phyloP scores from a whole-genome alignment of 2,113 vertebrate genomes.

The Boleophthalmus pectinirostris region DNA sequence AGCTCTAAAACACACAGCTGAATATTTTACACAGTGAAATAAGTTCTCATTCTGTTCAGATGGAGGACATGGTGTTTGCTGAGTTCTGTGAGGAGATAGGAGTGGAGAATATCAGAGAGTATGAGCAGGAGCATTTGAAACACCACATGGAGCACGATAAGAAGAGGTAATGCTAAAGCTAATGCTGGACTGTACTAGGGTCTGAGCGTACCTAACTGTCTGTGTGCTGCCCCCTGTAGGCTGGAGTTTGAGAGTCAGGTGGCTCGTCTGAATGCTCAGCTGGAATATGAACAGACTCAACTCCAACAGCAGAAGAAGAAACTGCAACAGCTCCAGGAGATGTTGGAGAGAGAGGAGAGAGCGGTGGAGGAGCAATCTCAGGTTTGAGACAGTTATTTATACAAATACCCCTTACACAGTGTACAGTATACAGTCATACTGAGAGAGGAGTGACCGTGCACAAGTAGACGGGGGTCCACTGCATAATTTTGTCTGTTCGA shows the following conservation, averaged over 20 bases:
- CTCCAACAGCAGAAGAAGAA: slow-evolving; percentile 77
- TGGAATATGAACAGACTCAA: slow-evolving; percentile 83
- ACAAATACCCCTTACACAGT: too few relatives aligned
- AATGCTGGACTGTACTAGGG: background rate
- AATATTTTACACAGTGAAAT: too few relatives aligned
- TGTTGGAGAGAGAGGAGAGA: slow-evolving; percentile 73
- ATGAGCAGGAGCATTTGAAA: slow-evolving; percentile 84
- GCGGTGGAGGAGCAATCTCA: slow-evolving; percentile 69
- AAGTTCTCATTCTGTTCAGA: slow-evolving; percentile 65
- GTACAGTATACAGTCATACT: too few relatives aligned
- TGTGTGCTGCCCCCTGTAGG: slow-evolving; percentile 59
- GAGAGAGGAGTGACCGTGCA: too few relatives aligned
- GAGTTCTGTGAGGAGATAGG: slow-evolving; percentile 92
- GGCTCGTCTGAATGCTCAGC: slow-evolving; percentile 79
- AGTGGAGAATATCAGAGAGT: slow-evolving; percentile 88
- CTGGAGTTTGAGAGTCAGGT: slow-evolving; percentile 90
- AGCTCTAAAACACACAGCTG: background rate
- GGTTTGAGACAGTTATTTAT: slow-evolving; percentile 51
- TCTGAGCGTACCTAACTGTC: background rate
- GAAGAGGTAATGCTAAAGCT: slow-evolving; percentile 76
- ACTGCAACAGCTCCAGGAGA: slow-evolving; percentile 66
- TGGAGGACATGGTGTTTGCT: slow-evolving; percentile 87
- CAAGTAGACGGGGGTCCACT: too few relatives aligned
- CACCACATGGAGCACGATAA: slow-evolving; percentile 85
- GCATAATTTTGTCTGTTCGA: too few relatives aligned